Evolutionary conservation across 2,113 vertebrate species (phyloP).

Genomic region (Rhinichthys klamathensis): DNA sequence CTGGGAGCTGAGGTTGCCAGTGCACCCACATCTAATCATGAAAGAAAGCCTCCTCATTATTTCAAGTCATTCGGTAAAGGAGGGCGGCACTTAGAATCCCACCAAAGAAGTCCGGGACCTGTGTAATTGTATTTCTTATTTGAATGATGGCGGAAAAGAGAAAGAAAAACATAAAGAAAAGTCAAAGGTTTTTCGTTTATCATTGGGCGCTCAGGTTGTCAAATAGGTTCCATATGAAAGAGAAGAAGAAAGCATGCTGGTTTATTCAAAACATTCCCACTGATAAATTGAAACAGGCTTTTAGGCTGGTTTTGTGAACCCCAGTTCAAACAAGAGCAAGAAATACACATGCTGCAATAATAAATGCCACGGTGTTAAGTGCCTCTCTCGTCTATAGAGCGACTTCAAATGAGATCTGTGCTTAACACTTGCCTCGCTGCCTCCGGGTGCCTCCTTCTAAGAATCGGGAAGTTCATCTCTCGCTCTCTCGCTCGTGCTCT

Average conservation of each 20-base stretch:
- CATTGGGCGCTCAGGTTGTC: slow-evolving; percentile 68
- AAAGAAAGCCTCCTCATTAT: slow-evolving; percentile 57
- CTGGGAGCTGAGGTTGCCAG: slow-evolving; percentile 44
- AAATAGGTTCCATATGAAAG: slow-evolving; percentile 77
- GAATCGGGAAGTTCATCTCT: slow-evolving; percentile 40
- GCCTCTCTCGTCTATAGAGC: slow-evolving; percentile 72
- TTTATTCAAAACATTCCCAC: slow-evolving; percentile 81
- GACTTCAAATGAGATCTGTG: slow-evolving; percentile 81
- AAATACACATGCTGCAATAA: slow-evolving; percentile 77
- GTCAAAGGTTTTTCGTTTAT: slow-evolving; percentile 79
- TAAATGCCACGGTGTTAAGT: slow-evolving; percentile 77
- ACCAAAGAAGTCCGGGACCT: slow-evolving; percentile 54
- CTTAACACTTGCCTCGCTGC: slow-evolving; percentile 74
- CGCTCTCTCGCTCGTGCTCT: background rate
- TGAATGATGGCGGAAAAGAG: slow-evolving; percentile 75
- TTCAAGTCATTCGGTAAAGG: slow-evolving; percentile 63
- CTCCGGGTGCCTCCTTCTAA: slow-evolving; percentile 60
- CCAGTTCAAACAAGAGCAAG: slow-evolving; percentile 78
- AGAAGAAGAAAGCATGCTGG: slow-evolving; percentile 79
- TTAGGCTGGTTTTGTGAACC: slow-evolving; percentile 82
- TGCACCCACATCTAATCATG: slow-evolving; percentile 49
- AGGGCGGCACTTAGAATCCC: slow-evolving; percentile 62
- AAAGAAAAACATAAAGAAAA: slow-evolving; percentile 71
- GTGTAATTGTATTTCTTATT: slow-evolving; percentile 78
- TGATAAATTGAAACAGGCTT: slow-evolving; percentile 79